Conservation (phyloP, 2,888 invertebrate genomes). For the Acrobasis suavella region DNA sequence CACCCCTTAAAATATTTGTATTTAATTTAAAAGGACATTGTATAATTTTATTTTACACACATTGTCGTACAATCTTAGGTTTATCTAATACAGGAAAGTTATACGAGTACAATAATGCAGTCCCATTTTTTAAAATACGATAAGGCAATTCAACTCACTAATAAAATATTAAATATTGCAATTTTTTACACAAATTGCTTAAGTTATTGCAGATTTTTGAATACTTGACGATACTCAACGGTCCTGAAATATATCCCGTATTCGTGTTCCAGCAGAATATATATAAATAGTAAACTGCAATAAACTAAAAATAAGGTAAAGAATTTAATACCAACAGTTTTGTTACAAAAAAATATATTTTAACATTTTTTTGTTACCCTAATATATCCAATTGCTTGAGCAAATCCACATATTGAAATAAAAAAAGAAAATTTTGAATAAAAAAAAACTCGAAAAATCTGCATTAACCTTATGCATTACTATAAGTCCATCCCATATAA, state of each 20-base stretch:
- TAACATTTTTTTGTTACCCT: too few relatives aligned
- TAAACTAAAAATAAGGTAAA: too few relatives aligned
- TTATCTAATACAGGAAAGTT: background rate
- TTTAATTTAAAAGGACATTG: too few relatives aligned
- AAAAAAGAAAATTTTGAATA: too few relatives aligned
- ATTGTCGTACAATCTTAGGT: background rate
- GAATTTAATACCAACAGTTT: too few relatives aligned
- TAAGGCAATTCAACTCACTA: background rate
- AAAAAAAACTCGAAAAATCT: background rate
- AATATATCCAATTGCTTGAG: too few relatives aligned
- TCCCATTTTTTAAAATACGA: background rate
- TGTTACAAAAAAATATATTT: too few relatives aligned
- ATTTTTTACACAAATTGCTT: background rate
- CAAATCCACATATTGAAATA: background rate
- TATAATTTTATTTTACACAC: background rate
- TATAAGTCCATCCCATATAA: background rate
- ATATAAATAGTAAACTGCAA: background rate
- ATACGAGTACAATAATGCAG: background rate
- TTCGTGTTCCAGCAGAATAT: background rate
- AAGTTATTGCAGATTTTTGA: slow-evolving; percentile 1
- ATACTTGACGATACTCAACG: background rate
- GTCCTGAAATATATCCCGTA: background rate
- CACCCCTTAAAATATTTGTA: too few relatives aligned
- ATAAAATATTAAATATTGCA: background rate
- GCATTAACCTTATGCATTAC: background rate